A percentile compares a stretch with the other conserved stretches of the same genome.
phyloP scores from a whole-genome alignment of 2,113 vertebrate genomes.

The Sardina pilchardus region DNA sequence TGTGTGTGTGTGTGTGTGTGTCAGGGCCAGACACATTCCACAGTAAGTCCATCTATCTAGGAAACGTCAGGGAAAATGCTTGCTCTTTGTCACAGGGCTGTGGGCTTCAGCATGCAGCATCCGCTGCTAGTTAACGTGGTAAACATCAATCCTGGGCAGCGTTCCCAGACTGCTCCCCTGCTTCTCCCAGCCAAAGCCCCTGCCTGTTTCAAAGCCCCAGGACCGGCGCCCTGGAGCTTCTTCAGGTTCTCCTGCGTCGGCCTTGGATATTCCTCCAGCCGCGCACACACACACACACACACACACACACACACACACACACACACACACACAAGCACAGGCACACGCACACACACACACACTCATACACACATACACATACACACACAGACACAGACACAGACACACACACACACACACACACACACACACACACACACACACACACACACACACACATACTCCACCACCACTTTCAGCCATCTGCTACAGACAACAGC shows the following conservation, averaged over 20 bases:
- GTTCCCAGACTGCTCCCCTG: neutral
- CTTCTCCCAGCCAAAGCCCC: neutral
- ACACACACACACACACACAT: too few relatives aligned
- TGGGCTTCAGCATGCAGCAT: neutral
- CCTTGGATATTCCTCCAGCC: neutral
- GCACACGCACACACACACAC: too few relatives aligned
- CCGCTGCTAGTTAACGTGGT: neutral
- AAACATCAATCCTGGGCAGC: neutral
- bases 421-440: too few relatives aligned
- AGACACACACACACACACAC: too few relatives aligned
- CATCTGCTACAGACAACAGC: conserved; percentile 76
- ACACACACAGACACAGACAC: too few relatives aligned
- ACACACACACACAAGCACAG: neutral
- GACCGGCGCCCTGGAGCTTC: neutral
- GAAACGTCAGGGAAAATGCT: neutral
- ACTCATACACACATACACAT: too few relatives aligned
- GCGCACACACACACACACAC: neutral
- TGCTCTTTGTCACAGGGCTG: neutral
- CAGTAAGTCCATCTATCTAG: neutral
- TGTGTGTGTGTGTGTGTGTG: too few relatives aligned
- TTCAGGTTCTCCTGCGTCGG: neutral
- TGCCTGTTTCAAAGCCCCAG: neutral
- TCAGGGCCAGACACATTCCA: neutral
- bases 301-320: too few relatives aligned
- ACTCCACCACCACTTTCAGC: conserved; percentile 68